These are phyloP conservation scores for Tringa solitaria DNA, from an alignment of 2,113 vertebrate species.

Conservation along the genomic window DNA sequence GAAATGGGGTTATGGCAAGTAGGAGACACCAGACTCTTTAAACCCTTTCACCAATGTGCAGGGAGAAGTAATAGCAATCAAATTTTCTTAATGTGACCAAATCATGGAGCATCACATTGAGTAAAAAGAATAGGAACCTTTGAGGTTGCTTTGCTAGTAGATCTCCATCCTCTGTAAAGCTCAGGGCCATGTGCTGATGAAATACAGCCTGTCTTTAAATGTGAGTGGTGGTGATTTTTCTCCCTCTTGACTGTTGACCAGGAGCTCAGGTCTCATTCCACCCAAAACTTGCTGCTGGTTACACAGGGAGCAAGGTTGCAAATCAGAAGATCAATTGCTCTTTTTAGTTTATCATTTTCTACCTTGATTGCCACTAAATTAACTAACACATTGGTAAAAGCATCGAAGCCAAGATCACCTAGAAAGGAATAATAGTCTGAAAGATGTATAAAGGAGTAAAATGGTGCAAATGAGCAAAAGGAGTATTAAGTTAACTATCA, in stretches of 20 bases:
- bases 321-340: neutral
- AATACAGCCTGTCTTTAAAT: neutral
- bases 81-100: neutral
- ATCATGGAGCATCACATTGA: neutral
- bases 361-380: neutral
- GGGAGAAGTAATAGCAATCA: neutral
- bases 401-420: neutral
- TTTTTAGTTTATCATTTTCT: conserved; percentile 7
- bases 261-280: neutral
- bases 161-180: neutral
- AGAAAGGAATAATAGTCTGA: neutral
- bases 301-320: neutral
- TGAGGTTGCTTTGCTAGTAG: neutral
- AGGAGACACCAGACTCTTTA: neutral
- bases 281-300: neutral
- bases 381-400: neutral
- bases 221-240: neutral
- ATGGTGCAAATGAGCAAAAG: neutral
- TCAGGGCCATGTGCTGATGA: neutral
- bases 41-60: neutral
- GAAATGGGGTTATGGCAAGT: neutral
- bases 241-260: neutral
- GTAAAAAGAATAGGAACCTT: neutral
- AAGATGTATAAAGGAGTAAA: neutral
- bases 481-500: neutral